A percentile compares a stretch with the other conserved stretches of the same genome.
These are phyloP conservation scores for Unio pictorum DNA, from an alignment of 2,888 invertebrate species.

Conservation along the genomic window DNA sequence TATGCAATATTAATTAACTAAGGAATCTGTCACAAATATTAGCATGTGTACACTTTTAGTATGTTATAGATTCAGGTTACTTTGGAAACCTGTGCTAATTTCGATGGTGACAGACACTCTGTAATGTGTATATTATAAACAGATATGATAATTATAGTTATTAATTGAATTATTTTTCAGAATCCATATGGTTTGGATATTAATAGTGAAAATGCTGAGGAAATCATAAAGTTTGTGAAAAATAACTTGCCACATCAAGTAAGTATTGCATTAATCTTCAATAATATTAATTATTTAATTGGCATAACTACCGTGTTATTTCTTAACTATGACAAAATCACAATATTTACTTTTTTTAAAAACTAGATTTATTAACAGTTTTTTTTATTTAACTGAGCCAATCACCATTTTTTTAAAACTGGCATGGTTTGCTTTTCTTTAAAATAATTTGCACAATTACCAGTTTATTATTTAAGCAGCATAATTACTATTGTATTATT, in stretches of 20 bases:
- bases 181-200: constrained; percentile 57
- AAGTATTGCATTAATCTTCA: constrained; percentile 3
- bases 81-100: background rate
- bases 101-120: background rate
- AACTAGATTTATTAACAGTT: too few relatives aligned
- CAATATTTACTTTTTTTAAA: too few relatives aligned
- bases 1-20: background rate
- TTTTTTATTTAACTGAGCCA: too few relatives aligned
- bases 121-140: background rate
- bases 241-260: constrained; percentile 30
- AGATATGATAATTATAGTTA: background rate
- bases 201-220: constrained; percentile 54
- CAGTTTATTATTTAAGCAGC: too few relatives aligned
- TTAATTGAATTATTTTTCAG: constrained; percentile 36
- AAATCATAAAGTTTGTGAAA: constrained; percentile 53
- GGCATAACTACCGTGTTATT: too few relatives aligned
- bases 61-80: background rate
- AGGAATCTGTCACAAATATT: background rate
- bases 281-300: too few relatives aligned
- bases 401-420: too few relatives aligned
- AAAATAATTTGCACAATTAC: too few relatives aligned
- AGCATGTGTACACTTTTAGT: background rate
- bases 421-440: too few relatives aligned
- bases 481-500: too few relatives aligned
- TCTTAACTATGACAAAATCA: too few relatives aligned